Percentiles rank a stretch among this genome's conserved stretches.
Conservation (phyloP, 1,140 invertebrate genomes). For the Drosophila truncata region DNA sequence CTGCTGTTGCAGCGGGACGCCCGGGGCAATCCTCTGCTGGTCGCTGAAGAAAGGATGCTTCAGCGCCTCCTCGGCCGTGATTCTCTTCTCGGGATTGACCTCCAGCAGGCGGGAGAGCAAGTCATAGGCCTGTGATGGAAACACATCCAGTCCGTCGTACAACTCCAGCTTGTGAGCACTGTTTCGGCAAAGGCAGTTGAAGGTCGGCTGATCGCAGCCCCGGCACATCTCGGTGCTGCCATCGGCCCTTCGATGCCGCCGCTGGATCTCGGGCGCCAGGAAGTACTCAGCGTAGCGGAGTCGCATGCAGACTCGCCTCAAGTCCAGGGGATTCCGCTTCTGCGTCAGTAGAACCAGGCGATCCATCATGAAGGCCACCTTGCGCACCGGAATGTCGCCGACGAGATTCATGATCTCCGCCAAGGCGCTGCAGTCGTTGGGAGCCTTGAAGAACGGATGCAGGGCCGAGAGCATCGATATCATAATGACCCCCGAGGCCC, state of each 20-base stretch:
- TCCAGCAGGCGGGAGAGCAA: constrained; percentile 99
- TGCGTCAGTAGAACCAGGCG: constrained; percentile 87
- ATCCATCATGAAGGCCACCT: constrained; percentile 89
- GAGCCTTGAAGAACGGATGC: constrained; percentile 94
- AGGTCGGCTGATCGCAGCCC: constrained; percentile 74
- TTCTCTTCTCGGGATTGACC: constrained; percentile 98
- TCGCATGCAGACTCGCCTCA: constrained; percentile 86
- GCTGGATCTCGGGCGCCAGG: constrained; percentile 57
- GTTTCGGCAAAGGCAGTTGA: constrained; percentile 76
- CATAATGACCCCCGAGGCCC: constrained; percentile 95
- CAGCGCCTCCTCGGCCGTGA: constrained; percentile 98
- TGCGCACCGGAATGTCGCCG: constrained; percentile 90
- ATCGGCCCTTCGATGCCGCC: constrained; percentile 61
- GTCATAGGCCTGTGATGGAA: constrained; percentile 93
- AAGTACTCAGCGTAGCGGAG: constrained; percentile 78
- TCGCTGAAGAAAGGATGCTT: constrained; percentile 94
- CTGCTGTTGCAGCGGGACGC: constrained; percentile 32
- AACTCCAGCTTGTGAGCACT: constrained; percentile 55
- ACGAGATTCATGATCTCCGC: constrained; percentile 94
- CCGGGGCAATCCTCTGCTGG: constrained; percentile 54
- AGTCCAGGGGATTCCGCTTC: constrained; percentile 86
- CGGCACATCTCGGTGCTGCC: constrained; percentile 72
- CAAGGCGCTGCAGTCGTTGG: constrained; percentile 92
- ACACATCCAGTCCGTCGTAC: constrained; percentile 69
- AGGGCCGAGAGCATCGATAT: constrained; percentile 91